Percentiles rank a stretch among this genome's conserved stretches.
Evolutionary conservation across 2,888 invertebrate species (phyloP).

Genomic region (Boloria selene): DNA sequence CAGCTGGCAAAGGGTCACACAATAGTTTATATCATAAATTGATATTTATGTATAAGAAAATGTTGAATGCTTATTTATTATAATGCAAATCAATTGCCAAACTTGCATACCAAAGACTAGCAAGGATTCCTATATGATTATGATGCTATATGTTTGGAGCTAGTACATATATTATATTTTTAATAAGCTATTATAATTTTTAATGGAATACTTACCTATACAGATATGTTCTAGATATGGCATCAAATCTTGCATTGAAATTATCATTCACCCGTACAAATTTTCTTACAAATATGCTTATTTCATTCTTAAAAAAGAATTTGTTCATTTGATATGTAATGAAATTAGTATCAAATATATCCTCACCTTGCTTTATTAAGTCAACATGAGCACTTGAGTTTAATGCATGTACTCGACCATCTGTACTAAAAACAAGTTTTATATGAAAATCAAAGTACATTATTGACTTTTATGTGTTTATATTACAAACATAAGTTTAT

Average conservation of each 20-base stretch:
- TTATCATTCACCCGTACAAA: slow-evolving; percentile 83
- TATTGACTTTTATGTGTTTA: not conserved
- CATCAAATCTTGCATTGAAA: slow-evolving; percentile 86
- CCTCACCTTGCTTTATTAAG: slow-evolving; percentile 74
- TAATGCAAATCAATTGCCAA: too few relatives aligned
- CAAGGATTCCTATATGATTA: too few relatives aligned
- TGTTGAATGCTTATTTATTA: too few relatives aligned
- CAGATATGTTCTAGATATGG: slow-evolving; percentile 87
- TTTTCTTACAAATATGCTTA: slow-evolving; percentile 80
- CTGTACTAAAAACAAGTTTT: slow-evolving; percentile 84
- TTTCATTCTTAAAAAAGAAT: slow-evolving; percentile 79
- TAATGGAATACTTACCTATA: slow-evolving; percentile 81
- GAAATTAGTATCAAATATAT: slow-evolving; percentile 73
- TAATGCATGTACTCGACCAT: slow-evolving; percentile 92
- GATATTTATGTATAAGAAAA: too few relatives aligned
- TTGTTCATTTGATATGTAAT: slow-evolving; percentile 84
- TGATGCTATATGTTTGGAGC: too few relatives aligned
- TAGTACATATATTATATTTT: too few relatives aligned
- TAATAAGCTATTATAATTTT: too few relatives aligned
- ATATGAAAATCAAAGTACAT: not conserved
- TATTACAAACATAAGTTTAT: not conserved
- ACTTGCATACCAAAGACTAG: too few relatives aligned
- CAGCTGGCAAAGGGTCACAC: too few relatives aligned
- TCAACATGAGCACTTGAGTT: slow-evolving; percentile 88
- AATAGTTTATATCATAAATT: too few relatives aligned